A percentile compares a stretch with the other conserved stretches of the same genome.
Evolutionary conservation across 2,797 vertebrate species (phyloP).

Genomic region (Ceyx erithaca): DNA sequence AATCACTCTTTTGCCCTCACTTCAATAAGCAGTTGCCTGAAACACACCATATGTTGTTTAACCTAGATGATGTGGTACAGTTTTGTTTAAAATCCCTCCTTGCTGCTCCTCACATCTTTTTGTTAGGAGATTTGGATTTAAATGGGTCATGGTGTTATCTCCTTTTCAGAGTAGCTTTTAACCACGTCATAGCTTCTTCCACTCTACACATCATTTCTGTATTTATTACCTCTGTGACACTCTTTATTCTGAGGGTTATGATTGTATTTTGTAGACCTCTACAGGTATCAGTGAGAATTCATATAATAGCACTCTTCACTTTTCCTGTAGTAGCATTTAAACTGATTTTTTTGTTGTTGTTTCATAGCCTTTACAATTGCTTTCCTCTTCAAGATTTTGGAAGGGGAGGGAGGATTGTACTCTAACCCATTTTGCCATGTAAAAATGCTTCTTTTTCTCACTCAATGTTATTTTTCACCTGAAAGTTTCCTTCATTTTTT

Average conservation of each 20-base stretch:
- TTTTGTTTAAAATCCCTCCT: neutral
- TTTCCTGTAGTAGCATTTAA: neutral
- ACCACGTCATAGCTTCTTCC: neutral
- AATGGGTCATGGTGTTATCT: neutral
- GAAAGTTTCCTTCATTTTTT: neutral
- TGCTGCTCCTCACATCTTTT: neutral
- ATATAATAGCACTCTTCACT: neutral
- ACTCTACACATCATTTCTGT: accelerated
- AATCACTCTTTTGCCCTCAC: neutral
- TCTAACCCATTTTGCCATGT: neutral
- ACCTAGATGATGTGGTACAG: neutral
- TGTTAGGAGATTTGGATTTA: neutral
- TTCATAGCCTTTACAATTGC: neutral
- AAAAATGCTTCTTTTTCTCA: neutral
- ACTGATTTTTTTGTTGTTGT: neutral
- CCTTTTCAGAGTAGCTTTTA: neutral
- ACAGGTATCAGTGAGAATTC: neutral
- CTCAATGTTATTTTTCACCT: neutral
- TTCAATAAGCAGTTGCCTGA: neutral
- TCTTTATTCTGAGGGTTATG: neutral
- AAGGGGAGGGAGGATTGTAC: neutral
- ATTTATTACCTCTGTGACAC: neutral
- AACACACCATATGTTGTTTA: constrained; percentile 37
- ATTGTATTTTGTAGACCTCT: neutral
- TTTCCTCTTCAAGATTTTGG: neutral